Evolutionary conservation across 2,797 vertebrate genomes (phyloP).

Genomic region (Neosilurus mollespiculum): DNA sequence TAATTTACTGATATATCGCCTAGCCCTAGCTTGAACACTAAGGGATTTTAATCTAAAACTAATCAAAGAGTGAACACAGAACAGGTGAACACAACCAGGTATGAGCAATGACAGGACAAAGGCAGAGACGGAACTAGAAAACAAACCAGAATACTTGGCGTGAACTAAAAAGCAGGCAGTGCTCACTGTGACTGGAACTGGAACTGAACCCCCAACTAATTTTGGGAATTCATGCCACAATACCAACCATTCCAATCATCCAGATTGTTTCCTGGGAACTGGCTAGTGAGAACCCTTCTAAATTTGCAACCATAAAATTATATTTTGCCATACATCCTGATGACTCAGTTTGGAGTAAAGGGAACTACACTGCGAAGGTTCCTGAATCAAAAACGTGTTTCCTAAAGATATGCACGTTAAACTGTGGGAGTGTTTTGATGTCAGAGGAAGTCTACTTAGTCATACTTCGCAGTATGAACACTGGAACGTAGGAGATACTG

Average conservation of each 20-base stretch:
- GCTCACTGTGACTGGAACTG: not conserved
- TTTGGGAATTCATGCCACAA: no score
- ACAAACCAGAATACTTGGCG: not conserved
- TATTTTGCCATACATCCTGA: not conserved
- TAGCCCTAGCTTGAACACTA: not conserved
- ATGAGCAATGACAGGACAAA: not conserved
- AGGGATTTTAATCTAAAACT: not conserved
- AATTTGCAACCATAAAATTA: not conserved
- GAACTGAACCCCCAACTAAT: not conserved
- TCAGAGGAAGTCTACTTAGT: not conserved
- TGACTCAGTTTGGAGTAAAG: not conserved
- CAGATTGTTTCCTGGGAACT: no score
- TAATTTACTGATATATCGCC: no score
- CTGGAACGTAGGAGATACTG: slow-evolving; percentile 35
- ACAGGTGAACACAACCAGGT: not conserved
- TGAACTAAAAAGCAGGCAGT: not conserved
- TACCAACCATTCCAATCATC: not conserved
- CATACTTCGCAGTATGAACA: not conserved
- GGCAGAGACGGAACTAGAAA: not conserved
- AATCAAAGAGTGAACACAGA: not conserved
- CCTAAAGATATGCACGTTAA: not conserved
- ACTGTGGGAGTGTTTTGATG: not conserved
- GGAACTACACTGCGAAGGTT: not conserved
- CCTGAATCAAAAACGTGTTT: not conserved
- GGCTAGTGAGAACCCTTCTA: no score